Conservation (phyloP, 2,113 vertebrate genomes). For the Stigmatopora nigra region DNA sequence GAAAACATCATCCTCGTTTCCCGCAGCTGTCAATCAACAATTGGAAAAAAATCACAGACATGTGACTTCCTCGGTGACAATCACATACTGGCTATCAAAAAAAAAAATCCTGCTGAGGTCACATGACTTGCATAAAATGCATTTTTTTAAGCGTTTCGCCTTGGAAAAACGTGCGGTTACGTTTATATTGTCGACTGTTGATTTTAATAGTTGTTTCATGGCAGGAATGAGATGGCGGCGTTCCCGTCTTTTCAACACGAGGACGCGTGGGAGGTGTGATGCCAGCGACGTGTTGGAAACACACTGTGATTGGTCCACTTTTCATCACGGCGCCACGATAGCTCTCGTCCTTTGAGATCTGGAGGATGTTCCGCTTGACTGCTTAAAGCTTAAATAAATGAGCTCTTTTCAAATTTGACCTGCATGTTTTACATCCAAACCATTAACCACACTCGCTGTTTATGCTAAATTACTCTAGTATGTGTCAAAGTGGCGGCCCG, state of each 20-base stretch:
- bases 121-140: neutral
- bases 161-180: neutral
- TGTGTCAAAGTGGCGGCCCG: too few relatives aligned
- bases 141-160: neutral
- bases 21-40: slow-evolving; percentile 34
- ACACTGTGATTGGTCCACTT: slow-evolving; percentile 25
- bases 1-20: slow-evolving; percentile 33
- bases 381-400: neutral
- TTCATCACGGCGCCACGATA: slow-evolving; percentile 9
- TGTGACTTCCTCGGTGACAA: slow-evolving; percentile 23
- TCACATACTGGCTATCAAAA: slow-evolving; percentile 28
- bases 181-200: too few relatives aligned
- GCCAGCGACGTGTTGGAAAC: slow-evolving; percentile 9
- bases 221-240: slow-evolving; percentile 4
- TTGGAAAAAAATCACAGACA: slow-evolving; percentile 36
- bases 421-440: neutral
- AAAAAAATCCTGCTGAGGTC: neutral
- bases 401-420: neutral
- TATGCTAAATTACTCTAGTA: neutral
- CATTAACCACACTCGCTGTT: neutral
- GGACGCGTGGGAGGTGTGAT: slow-evolving; percentile 18
- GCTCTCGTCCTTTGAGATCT: slow-evolving; percentile 7
- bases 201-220: slow-evolving; percentile 11
- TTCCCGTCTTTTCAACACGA: slow-evolving; percentile 7
- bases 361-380: slow-evolving; percentile 8